phyloP scores from a whole-genome alignment of 1,140 invertebrate genomes.

The Whitmania pigra region DNA sequence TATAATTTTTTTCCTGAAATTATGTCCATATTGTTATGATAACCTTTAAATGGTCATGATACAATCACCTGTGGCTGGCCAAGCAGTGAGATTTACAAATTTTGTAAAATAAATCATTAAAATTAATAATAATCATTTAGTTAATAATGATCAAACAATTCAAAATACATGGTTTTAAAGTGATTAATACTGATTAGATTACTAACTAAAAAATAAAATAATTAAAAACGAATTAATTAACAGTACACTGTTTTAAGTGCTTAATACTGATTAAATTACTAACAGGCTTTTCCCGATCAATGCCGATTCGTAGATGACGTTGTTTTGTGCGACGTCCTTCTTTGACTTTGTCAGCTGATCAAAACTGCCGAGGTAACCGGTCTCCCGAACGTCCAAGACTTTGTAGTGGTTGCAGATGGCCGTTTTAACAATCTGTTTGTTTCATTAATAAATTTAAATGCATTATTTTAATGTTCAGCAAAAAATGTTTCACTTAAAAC shows the following conservation, averaged over 20 bases:
- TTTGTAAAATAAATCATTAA: background rate
- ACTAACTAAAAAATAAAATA: too few relatives aligned
- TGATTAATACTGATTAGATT: too few relatives aligned
- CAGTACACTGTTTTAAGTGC: too few relatives aligned
- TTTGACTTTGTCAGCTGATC: constrained; percentile 3
- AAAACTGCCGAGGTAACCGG: background rate
- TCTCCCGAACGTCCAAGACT: background rate
- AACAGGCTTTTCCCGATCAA: too few relatives aligned
- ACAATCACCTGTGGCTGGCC: background rate
- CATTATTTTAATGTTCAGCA: background rate
- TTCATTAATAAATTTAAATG: background rate
- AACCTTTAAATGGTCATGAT: background rate
- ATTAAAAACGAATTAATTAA: too few relatives aligned
- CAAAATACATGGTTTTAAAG: background rate
- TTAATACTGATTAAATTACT: background rate
- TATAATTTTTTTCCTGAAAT: constrained; percentile 15
- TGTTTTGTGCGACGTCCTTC: background rate
- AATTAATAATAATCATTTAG: background rate
- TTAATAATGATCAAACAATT: too few relatives aligned
- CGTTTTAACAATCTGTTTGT: background rate
- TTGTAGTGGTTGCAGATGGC: constrained; percentile 2
- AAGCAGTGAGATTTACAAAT: background rate
- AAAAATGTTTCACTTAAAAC: background rate
- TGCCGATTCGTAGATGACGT: too few relatives aligned
- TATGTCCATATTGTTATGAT: background rate